Evolutionary conservation across 2,888 invertebrate genomes (phyloP), one percentile per base, ranked within the genome.

Genomic region (Tanypteryx hageni): DNA sequence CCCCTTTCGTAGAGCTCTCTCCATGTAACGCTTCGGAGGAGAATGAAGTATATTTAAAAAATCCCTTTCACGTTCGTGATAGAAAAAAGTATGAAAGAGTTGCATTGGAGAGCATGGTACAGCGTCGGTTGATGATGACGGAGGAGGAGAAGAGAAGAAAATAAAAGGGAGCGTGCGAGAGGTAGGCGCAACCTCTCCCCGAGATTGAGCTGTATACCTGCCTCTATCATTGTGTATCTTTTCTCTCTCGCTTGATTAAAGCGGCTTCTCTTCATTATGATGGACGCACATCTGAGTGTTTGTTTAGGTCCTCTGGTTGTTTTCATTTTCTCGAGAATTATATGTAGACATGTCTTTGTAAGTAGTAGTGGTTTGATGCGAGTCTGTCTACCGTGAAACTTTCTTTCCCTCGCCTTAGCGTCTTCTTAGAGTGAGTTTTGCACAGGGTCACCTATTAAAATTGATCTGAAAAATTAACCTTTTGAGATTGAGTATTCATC

Each of bases 171-270:
- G 44, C 44, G 44, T 44, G 44, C 44, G 44, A 44, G 44, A 44
- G 44, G 44, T 44, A 44, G 44, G 44, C 44, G 68, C 18, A 68
- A 9, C 68, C 68, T 68, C 7, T 68, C 68, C 18, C 9, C 68
- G 18, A 22, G 68, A 64, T 64, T 16, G 14, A 64, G n/a, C 68
- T n/a, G 0, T 64, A 64, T 16, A 16, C 16, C 16, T 44, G 44
- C 44, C 68, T 68, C 68, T 68, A 22, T 68, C 68, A 68, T 64
- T 16, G 64, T n/a, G n/a, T n/a, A 64, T 64, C 64, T 68, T 68
- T 22, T 68, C 68, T 44, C 44, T 44, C 44, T 5, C 64, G 16
- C 64, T 44, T 64, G 64, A 64, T 64, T 64, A 64, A 64, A 68
- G n/a, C 22, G 68, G 68, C 18, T n/a, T 68, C 68, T 68, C 68